Percentiles rank a stretch among this genome's conserved stretches.
Conservation (phyloP, 2,797 vertebrate genomes). For the Tiaroga cobitis region DNA sequence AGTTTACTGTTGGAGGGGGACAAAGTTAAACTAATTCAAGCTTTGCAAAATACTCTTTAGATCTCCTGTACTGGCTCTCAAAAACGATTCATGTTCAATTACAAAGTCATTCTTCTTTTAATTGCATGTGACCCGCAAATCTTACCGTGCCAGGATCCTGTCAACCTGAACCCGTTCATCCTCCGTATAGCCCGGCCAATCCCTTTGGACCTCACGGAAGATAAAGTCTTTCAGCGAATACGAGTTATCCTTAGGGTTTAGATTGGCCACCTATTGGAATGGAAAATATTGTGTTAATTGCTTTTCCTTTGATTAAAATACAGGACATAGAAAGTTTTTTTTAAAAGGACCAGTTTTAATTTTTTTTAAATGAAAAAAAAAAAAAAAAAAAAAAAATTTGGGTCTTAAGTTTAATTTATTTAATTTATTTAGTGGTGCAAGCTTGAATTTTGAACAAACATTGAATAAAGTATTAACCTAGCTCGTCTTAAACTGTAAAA, state of each 20-base stretch:
- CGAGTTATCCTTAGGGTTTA: slow-evolving; percentile 91
- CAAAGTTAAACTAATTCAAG: not conserved
- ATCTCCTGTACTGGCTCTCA: not conserved
- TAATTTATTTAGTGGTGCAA: not conserved
- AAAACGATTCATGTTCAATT: not conserved
- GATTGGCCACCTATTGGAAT: slow-evolving; percentile 84
- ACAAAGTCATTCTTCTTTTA: slow-evolving; percentile 1
- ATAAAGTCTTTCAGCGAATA: slow-evolving; percentile 90
- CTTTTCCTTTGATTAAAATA: not conserved
- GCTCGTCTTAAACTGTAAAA: not conserved
- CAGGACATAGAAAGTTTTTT: not conserved
- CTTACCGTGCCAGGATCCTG: slow-evolving; percentile 84
- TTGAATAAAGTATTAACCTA: not conserved
- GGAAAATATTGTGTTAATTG: not conserved
- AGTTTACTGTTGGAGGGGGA: slow-evolving; percentile 82
- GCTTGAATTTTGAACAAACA: not conserved
- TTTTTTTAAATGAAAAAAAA: not conserved
- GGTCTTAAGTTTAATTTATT: not conserved
- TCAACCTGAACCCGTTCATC: slow-evolving; percentile 84
- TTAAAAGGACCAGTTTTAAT: not conserved
- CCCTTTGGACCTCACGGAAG: slow-evolving; percentile 86
- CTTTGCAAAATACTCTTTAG: not conserved
- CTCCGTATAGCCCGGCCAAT: slow-evolving; percentile 92
- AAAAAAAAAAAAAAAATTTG: not conserved
- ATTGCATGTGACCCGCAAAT: slow-evolving; percentile 8